Conservation (phyloP, 2,797 vertebrate species). For the Onychomys leucogaster region DNA sequence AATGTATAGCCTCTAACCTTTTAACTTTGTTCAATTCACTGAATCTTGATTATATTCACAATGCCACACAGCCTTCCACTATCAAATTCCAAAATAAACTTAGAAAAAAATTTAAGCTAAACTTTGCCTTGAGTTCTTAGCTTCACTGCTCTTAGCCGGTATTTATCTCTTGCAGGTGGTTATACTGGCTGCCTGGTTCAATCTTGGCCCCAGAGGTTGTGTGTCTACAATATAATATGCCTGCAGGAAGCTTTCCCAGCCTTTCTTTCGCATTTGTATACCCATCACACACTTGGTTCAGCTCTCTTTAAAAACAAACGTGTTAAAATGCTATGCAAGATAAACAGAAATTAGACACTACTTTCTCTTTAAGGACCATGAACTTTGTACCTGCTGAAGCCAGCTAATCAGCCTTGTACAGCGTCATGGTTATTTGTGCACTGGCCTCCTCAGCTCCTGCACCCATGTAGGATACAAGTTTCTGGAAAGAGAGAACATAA, state of each 20-base stretch:
- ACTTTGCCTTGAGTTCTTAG: not conserved
- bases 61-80: not conserved
- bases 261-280: constrained; percentile 1
- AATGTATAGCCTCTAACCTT: too few species aligned
- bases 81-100: not conserved
- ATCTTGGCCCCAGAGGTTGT: not conserved
- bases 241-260: constrained; percentile 10
- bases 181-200: not conserved
- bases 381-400: constrained; percentile 55
- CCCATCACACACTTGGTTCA: not conserved
- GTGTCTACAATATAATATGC: not conserved
- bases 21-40: not conserved
- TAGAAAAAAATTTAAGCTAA: not conserved
- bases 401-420: constrained; percentile 36
- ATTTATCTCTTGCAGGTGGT: not conserved
- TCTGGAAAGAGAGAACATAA: constrained; percentile 31
- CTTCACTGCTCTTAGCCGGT: not conserved
- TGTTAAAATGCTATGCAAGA: constrained; percentile 12
- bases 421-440: not conserved
- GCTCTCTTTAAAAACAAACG: constrained; percentile 29
- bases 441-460: constrained; percentile 46
- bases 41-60: not conserved
- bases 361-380: constrained; percentile 27
- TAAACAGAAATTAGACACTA: not conserved
- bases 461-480: constrained; percentile 36